Evolutionary conservation across 1,140 invertebrate genomes (phyloP).

Genomic region (Temnothorax longispinosus): DNA sequence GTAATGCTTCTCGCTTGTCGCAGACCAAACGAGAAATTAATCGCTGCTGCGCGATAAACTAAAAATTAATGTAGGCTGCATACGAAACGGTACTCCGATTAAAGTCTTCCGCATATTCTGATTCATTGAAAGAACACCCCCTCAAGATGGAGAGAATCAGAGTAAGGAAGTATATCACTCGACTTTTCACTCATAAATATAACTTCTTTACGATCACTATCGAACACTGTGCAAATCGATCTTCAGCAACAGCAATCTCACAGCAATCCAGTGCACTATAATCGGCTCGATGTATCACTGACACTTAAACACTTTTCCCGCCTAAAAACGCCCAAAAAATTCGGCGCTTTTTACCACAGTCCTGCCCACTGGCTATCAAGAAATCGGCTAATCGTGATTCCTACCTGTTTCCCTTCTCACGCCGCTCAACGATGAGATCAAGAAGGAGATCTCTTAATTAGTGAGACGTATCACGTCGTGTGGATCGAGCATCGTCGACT

Average conservation of each 20-base stretch:
- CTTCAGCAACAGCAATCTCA: background rate
- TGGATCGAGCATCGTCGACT: background rate
- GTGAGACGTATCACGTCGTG: background rate
- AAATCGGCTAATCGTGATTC: background rate
- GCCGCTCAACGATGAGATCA: background rate
- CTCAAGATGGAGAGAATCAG: background rate
- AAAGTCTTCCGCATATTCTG: background rate
- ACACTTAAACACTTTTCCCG: constrained; percentile 57
- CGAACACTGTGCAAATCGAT: background rate
- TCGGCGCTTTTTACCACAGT: background rate
- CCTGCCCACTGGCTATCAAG: background rate
- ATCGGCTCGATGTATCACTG: constrained; percentile 1
- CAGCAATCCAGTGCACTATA: background rate
- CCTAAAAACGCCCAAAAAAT: constrained; percentile 49
- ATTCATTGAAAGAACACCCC: background rate
- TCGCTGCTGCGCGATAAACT: background rate
- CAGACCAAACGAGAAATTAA: background rate
- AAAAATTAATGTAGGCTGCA: background rate
- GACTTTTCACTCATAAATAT: background rate
- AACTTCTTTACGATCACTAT: constrained; percentile 8
- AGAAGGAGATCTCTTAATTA: background rate
- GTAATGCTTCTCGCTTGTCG: too few relatives aligned
- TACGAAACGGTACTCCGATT: background rate
- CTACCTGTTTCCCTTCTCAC: background rate
- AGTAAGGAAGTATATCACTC: background rate